Evolutionary conservation across 2,797 vertebrate genomes (phyloP), one percentile per base, ranked within the genome.

Genomic region (Takifugu ocellatus): DNA sequence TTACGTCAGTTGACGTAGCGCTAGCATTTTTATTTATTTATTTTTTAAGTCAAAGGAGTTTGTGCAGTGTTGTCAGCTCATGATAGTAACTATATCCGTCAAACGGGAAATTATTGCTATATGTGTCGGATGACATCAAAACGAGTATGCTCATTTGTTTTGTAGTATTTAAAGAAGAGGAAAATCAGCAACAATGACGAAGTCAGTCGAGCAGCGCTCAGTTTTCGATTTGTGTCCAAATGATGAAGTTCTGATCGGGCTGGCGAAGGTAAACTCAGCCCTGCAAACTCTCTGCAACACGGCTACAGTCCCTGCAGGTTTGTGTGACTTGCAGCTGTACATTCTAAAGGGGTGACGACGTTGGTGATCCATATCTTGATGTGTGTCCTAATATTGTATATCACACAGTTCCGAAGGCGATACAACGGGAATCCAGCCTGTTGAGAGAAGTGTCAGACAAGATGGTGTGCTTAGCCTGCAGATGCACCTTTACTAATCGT

Each of bases 381-480:
- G 14, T 49, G 14, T 49, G 14, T 6, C 49, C 12, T n/a, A 17
- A 7, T 47, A 1, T 66, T 49, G 5, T 0, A 7, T 54, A 48
- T 4, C 10, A 51, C 44, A 49, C 26, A 83, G 83, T 25, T 59
- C n/a, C 56, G n/a, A 59, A 63, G 4, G 59, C 61, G 5, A 50
- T 47, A 64, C 2, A 14, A 43, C 31, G 15, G 15, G 77, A 81
- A 26, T 14, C 44, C 59, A 71, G 51, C 25, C 69, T 77, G n/a
- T 54, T 75, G 1, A 66, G 53, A 63, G 82, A 84, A 47, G 88
- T 92, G 66, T 90, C 91, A 0, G 92, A 93, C 51, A 91, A 82
- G 75, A 91, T 94, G 92, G 78, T 86, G 56, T 99, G 96, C 77
- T 93, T 83, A 0, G 77, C 95, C 39, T 99, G 97, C 15, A 86